Base-by-base conservation (phyloP, 2,888 invertebrate genomes). In the Cephus spinipes region DNA sequence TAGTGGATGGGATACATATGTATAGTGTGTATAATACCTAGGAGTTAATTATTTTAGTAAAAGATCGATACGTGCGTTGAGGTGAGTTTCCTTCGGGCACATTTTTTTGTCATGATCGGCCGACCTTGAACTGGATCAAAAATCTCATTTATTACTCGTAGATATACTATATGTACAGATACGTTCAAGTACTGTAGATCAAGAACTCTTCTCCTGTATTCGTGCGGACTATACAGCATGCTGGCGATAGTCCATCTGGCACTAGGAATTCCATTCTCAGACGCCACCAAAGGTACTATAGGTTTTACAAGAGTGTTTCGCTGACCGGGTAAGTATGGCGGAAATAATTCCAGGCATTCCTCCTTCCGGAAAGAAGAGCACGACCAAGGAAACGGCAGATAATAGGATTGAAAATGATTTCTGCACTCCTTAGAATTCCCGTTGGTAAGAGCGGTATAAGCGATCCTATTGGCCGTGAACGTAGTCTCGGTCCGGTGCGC, bases 101-200 rank as follows among this genome's bases (percentile, higher is more conserved):
- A n/a, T 23, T 75, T 68, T 33, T 69, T 68, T 69, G 69, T 68
- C 33, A 69, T 35, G 69, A 75, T 68, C 31, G 69, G 33, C n/a
- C 75, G 69, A 33, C 75, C 75, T 75, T 75, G 75, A 75, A 75
- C 33, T 68, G 4, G 12, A 32, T 30, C 3, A 31, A 71, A 15
- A 32, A 2, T 33, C 23, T 71, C 23, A 32, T 71, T 71, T 71
- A 31, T 23, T 30, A 32, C 9, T 11, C 11, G 6, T 11, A 31
- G 11, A 6, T 55, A 23, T 23, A 35, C 15, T 23, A 23, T 23
- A 55, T 23, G 2, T 23, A 55, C 4, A 23, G 23, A 55, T 23
- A 55, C 23, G 9, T 23, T 55, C 1, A 23, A 23, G 9, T 23
- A 55, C 23, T 23, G 9, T 55, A 55, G 55, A 55, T 55, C 55